Percentiles rank a stretch among this genome's conserved stretches.
Evolutionary conservation across 2,113 vertebrate genomes (phyloP).

Genomic region (Grammomys dolichurus): DNA sequence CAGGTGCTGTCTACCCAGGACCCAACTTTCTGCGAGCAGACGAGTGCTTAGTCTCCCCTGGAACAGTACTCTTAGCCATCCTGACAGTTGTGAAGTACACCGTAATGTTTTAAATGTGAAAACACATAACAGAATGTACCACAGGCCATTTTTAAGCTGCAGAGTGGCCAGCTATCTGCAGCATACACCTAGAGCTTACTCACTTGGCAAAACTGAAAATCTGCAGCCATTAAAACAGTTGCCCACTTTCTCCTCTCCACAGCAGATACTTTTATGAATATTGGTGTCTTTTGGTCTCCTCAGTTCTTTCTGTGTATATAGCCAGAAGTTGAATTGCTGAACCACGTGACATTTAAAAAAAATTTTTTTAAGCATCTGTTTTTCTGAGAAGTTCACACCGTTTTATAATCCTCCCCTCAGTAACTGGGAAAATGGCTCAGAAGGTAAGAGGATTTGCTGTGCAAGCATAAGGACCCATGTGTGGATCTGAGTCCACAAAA

Average conservation of each 20-base stretch:
- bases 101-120: neutral
- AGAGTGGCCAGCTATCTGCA: neutral
- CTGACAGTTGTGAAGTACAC: neutral
- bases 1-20: neutral
- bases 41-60: neutral
- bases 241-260: neutral
- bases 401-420: neutral
- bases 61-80: too few species aligned
- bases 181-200: neutral
- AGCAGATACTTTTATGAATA: neutral
- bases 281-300: neutral
- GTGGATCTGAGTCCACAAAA: neutral
- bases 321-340: neutral
- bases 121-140: neutral
- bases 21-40: neutral
- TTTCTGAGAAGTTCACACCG: neutral
- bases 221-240: neutral
- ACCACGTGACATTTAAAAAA: neutral
- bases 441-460: neutral
- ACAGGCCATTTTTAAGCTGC: neutral
- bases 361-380: neutral
- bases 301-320: neutral
- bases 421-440: neutral
- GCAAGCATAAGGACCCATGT: neutral
- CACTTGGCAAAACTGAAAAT: neutral